Conservation (phyloP, 2,888 invertebrate genomes). For the Crepidodera aurea region DNA sequence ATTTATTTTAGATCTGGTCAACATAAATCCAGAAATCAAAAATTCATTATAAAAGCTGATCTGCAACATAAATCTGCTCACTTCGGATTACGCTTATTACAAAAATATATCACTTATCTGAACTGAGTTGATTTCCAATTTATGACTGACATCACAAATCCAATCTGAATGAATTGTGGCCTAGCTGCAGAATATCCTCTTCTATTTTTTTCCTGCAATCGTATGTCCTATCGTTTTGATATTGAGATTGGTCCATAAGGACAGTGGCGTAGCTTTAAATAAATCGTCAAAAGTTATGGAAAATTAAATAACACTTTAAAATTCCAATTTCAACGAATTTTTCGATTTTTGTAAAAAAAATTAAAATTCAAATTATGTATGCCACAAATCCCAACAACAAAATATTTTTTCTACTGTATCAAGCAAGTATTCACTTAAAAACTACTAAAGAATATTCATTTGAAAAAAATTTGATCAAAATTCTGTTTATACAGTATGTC, state of each 20-base stretch:
- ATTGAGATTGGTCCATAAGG: not conserved
- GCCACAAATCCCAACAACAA: too few species aligned
- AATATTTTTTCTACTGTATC: too few species aligned
- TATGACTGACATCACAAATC: conserved; percentile 17
- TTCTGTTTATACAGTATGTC: too few species aligned
- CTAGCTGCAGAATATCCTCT: conserved; percentile 2
- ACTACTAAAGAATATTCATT: too few species aligned
- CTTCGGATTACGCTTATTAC: not conserved
- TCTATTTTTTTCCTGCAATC: not conserved
- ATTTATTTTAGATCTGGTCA: too few species aligned
- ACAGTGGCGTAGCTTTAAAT: not conserved
- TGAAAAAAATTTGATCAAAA: too few species aligned
- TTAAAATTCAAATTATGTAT: too few species aligned
- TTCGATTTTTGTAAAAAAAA: too few species aligned
- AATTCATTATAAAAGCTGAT: not conserved
- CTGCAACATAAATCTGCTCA: conserved; percentile 6
- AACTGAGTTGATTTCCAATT: conserved; percentile 13
- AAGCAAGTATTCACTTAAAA: too few species aligned
- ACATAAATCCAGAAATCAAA: not conserved
- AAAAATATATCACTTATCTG: conserved; percentile 12
- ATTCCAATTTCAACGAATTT: too few species aligned
- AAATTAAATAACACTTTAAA: too few species aligned
- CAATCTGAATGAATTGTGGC: conserved; percentile 20
- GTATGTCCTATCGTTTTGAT: not conserved
- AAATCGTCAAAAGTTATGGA: too few species aligned